A percentile compares a stretch with the other conserved stretches of the same genome.
phyloP scores from a whole-genome alignment of 92 coral and sea anemone species.

The Blastomussa wellsi region DNA sequence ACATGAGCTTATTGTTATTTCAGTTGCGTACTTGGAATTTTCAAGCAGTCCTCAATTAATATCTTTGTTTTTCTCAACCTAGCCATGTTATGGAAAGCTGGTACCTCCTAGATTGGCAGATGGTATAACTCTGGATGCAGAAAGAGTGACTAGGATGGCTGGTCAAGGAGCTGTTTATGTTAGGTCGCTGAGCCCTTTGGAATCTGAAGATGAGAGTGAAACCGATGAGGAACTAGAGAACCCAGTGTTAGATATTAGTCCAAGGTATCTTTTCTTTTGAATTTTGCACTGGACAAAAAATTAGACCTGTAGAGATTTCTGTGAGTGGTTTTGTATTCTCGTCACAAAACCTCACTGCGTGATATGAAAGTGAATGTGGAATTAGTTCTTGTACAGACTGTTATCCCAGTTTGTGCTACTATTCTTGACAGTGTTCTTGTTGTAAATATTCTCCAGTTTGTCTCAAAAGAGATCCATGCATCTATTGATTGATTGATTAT shows the following conservation, averaged over 20 bases:
- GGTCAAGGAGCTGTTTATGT: constrained; percentile 36
- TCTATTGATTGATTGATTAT: not conserved
- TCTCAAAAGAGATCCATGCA: not conserved
- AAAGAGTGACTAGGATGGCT: constrained; percentile 39
- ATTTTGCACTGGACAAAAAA: not conserved
- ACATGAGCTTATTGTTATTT: no score
- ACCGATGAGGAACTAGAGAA: constrained; percentile 16
- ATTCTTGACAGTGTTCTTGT: not conserved
- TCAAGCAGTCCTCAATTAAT: constrained; percentile 1
- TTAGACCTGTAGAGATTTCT: constrained; percentile 1
- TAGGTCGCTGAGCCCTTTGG: constrained; percentile 13
- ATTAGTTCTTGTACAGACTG: not conserved
- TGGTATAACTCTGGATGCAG: constrained; percentile 30
- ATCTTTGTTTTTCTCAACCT: not conserved
- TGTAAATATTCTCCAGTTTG: constrained; percentile 5
- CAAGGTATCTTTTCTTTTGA: not conserved
- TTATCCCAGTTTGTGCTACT: not conserved
- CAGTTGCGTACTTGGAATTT: no score
- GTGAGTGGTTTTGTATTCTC: not conserved
- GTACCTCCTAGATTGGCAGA: constrained; percentile 31
- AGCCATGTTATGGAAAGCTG: constrained; percentile 44
- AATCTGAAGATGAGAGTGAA: constrained; percentile 34
- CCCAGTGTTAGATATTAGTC: constrained; percentile 12
- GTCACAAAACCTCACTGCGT: no score
- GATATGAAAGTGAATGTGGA: no score